These are phyloP conservation scores for Eudyptes chrysolophus DNA, from an alignment of 2,113 vertebrate species.

Conservation along the genomic window DNA sequence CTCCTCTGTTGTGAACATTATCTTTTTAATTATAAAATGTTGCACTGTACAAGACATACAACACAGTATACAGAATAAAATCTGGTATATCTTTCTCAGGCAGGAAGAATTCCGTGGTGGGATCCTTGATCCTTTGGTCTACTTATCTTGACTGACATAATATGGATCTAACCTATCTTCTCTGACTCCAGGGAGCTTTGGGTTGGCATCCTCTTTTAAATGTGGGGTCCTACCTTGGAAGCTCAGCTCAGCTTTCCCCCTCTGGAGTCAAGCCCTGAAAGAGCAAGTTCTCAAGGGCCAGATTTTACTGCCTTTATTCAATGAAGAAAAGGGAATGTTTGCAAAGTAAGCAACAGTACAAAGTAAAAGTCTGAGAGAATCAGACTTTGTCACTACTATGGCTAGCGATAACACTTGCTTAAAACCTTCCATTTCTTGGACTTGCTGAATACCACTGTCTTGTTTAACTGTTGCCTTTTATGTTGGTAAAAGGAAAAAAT, in stretches of 20 bases:
- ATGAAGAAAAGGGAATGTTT: background rate
- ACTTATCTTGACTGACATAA: background rate
- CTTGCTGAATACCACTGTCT: background rate
- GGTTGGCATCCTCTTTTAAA: background rate
- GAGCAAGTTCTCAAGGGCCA: background rate
- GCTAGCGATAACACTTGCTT: background rate
- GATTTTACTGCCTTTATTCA: background rate
- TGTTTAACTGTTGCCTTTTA: background rate
- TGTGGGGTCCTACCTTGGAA: background rate
- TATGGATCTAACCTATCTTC: background rate
- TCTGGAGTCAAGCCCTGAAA: background rate
- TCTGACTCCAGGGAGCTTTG: background rate
- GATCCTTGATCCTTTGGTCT: background rate
- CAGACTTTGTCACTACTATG: background rate
- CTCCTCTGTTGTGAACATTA: background rate
- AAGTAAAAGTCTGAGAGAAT: background rate
- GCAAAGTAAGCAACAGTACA: background rate
- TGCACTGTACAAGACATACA: background rate
- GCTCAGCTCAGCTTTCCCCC: background rate
- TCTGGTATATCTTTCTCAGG: background rate
- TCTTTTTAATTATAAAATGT: background rate
- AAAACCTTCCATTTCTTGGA: background rate
- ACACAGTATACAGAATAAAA: background rate
- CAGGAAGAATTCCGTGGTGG: background rate
- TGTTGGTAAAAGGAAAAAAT: background rate